A percentile compares a stretch with the other conserved stretches of the same genome.
Evolutionary conservation across 2,888 invertebrate species (phyloP).

Genomic region (Ormyrus thymus): DNA sequence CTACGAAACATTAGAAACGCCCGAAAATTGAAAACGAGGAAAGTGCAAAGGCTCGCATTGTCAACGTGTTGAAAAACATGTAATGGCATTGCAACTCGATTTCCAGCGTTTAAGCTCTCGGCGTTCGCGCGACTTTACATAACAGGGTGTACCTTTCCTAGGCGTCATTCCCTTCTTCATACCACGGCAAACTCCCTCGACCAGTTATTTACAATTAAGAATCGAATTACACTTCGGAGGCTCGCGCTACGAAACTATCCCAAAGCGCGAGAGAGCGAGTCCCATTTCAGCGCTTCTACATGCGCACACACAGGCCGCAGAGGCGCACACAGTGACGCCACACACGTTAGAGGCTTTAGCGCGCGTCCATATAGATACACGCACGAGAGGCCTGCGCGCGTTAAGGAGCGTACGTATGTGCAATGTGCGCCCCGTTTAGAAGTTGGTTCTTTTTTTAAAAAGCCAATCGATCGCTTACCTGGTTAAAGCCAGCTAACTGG

Average conservation of each 20-base stretch:
- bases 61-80: neutral
- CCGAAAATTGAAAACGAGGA: too few species aligned
- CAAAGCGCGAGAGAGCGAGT: slow-evolving; percentile 30
- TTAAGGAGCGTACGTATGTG: slow-evolving; percentile 45
- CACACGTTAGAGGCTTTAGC: too few species aligned
- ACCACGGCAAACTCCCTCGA: neutral
- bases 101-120: neutral
- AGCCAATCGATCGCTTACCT: slow-evolving; percentile 19
- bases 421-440: neutral
- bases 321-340: neutral
- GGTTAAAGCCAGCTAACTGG: slow-evolving; percentile 46
- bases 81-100: neutral
- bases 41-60: neutral
- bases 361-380: neutral
- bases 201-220: slow-evolving; percentile 18
- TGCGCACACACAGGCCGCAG: neutral
- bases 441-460: too few species aligned
- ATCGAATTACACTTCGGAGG: neutral
- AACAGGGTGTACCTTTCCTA: slow-evolving; percentile 18
- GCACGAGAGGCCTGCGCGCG: slow-evolving; percentile 13
- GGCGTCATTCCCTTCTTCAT: slow-evolving; percentile 2
- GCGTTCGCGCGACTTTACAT: slow-evolving; percentile 48
- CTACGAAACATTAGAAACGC: too few species aligned
- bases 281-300: slow-evolving; percentile 29
- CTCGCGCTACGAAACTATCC: slow-evolving; percentile 17